phyloP scores from a whole-genome alignment of 2,888 invertebrate genomes.

The Xestia xanthographa region DNA sequence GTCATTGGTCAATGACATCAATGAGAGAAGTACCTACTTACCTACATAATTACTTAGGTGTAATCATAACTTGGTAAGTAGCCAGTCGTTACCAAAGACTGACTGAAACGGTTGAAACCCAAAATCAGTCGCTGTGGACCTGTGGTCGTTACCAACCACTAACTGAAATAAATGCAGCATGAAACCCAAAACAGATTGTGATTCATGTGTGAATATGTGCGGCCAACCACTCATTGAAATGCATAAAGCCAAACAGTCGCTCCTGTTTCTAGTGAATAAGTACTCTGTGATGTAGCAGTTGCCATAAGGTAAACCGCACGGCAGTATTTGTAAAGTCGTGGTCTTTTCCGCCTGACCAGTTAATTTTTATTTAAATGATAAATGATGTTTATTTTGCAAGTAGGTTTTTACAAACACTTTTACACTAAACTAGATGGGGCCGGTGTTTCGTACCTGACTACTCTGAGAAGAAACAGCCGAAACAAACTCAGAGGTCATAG shows the following conservation, averaged over 20 bases:
- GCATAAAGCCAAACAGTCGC: background rate
- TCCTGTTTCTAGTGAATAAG: background rate
- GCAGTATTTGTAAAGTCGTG: too few relatives aligned
- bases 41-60: background rate
- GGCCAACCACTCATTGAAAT: background rate
- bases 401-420: too few relatives aligned
- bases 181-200: background rate
- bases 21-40: background rate
- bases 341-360: too few relatives aligned
- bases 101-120: background rate
- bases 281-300: conserved; percentile 12
- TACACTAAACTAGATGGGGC: too few relatives aligned
- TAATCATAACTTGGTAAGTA: background rate
- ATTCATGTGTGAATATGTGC: background rate
- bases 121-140: background rate
- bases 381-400: too few relatives aligned
- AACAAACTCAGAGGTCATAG: too few relatives aligned
- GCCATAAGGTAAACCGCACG: background rate
- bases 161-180: background rate
- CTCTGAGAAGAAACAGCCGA: too few relatives aligned
- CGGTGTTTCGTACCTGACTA: too few relatives aligned
- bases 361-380: too few relatives aligned
- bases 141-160: background rate
- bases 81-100: background rate
- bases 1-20: background rate